Conservation (phyloP, 2,113 vertebrate genomes). For the Leucopternis melanops region DNA sequence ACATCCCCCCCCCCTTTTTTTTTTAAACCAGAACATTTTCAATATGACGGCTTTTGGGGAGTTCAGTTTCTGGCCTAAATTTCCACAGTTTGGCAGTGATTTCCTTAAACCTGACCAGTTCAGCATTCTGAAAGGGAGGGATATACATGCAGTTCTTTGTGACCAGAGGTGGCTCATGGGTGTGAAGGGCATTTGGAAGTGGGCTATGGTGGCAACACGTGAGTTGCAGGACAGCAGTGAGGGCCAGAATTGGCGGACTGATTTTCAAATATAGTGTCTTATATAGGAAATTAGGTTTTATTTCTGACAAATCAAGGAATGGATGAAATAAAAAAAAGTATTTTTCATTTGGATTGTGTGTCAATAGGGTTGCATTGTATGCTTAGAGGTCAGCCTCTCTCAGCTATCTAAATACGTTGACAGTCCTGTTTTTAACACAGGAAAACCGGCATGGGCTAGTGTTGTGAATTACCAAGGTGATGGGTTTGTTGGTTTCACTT, state of each 20-base stretch:
- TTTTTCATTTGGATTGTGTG: not conserved
- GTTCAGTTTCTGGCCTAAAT: not conserved
- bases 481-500: not conserved
- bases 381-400: not conserved
- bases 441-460: not conserved
- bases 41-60: not conserved
- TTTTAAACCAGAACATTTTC: not conserved
- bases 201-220: not conserved
- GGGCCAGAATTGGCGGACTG: not conserved
- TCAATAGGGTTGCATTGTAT: not conserved
- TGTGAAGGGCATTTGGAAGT: not conserved
- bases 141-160: not conserved
- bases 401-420: not conserved
- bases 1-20: accelerated
- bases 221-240: not conserved
- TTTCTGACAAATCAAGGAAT: not conserved
- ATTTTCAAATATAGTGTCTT: not conserved
- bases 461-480: not conserved
- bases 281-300: not conserved
- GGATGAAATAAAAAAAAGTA: not conserved
- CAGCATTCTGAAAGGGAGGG: not conserved
- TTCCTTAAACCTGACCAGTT: not conserved
- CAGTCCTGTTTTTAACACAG: not conserved
- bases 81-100: not conserved
- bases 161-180: not conserved